A percentile compares a stretch with the other conserved stretches of the same genome.
These are phyloP conservation scores for Rutilus rutilus DNA, from an alignment of 2,113 vertebrate species.

Conservation along the genomic window DNA sequence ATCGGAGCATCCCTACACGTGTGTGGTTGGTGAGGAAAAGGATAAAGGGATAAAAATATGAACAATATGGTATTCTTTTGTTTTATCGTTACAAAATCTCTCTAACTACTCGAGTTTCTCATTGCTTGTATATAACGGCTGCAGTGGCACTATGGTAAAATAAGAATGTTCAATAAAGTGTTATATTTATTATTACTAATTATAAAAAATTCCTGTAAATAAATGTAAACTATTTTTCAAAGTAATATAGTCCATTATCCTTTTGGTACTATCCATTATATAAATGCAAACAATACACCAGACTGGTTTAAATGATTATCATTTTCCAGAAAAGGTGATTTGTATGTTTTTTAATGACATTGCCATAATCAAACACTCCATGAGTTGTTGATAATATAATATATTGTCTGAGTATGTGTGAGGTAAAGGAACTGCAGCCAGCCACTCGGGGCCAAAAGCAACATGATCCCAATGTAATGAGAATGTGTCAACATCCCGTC, in stretches of 20 bases:
- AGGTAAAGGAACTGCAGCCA: conserved; percentile 44
- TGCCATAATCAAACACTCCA: conserved; percentile 51
- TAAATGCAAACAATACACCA: background rate
- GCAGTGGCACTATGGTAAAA: background rate
- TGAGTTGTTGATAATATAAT: conserved; percentile 55
- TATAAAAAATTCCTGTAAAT: background rate
- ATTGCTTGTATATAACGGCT: background rate
- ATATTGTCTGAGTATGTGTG: conserved; percentile 44
- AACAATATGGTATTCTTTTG: background rate
- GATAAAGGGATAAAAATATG: background rate
- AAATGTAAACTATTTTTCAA: background rate
- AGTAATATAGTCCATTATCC: background rate
- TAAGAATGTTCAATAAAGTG: background rate
- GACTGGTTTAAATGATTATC: background rate
- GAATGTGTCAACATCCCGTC: conserved; percentile 60
- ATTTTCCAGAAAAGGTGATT: background rate
- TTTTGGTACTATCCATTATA: background rate
- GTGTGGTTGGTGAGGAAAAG: too few species aligned
- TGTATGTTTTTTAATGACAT: conserved; percentile 2
- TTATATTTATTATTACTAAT: background rate
- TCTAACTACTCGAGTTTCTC: too few species aligned
- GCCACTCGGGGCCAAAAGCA: conserved; percentile 54
- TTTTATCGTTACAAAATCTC: background rate
- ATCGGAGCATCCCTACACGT: too few species aligned
- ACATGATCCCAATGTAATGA: conserved; percentile 61